Evolutionary conservation across 2,113 vertebrate genomes (phyloP), one percentile per base, ranked within the genome.

Genomic region (Amphilophus citrinellus): DNA sequence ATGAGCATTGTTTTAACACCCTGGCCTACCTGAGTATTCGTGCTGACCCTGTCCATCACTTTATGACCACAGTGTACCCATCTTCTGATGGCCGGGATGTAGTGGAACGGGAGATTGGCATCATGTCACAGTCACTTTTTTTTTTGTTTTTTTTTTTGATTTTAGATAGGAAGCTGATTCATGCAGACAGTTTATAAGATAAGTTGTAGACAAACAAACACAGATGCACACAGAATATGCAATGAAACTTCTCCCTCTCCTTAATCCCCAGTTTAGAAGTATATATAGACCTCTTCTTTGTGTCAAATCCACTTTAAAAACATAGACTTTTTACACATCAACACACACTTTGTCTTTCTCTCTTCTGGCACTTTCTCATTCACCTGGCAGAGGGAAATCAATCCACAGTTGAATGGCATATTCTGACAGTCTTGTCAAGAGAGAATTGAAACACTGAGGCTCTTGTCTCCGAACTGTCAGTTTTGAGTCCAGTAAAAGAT

Each of bases 171-270:
- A 81, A 47, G 20, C 60, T 82, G 56, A 63, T 39, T 75, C 59
- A 39, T 61, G 30, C 17, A 59, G 73, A 66, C 73, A 39, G 76
- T 85, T 85, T 68, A 79, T 50, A 77, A 81, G 3, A 42, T 75
- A 75, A 63, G 59, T 18, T 76, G 44, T 13, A 61, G 73, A 79
- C 39, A 58, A 83, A 83, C 42, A 60, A 76, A 85, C 63, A 85
- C 56, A 85, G 76, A 53, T 56, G n/a, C 8, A 59, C 60, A 57
- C 76, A 79, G 79, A 76, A 85, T 81, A 62, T 62, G 63, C 53
- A 83, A 63, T 71, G 50, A 84, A 84, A 81, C 7, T 1, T 62
- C 35, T 82, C 27, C 60, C 39, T 50, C 60, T 84, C 18, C 30
- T 44, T 68, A 82, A 66, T 88, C 84, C 47, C 56, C 35, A 39